A percentile compares a stretch with the other conserved stretches of the same genome.
phyloP scores from a whole-genome alignment of 2,797 vertebrate species.

The Lutjanus argentimaculatus region DNA sequence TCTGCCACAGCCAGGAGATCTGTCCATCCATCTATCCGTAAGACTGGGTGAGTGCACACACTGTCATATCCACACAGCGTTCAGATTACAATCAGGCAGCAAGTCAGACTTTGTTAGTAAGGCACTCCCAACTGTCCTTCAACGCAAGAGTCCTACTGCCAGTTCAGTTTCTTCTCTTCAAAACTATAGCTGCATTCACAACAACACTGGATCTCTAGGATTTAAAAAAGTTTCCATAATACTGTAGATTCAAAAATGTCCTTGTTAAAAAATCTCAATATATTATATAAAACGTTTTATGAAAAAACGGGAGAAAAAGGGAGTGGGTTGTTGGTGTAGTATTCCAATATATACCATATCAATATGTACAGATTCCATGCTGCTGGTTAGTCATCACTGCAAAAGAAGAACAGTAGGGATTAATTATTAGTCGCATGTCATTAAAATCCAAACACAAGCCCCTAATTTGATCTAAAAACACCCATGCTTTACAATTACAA shows the following conservation, averaged over 20 bases:
- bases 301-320: slow-evolving; percentile 71
- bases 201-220: slow-evolving; percentile 57
- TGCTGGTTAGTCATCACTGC: slow-evolving; percentile 93
- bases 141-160: slow-evolving; percentile 73
- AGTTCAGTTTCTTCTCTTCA: slow-evolving; percentile 57
- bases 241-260: slow-evolving; percentile 70
- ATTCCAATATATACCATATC: slow-evolving; percentile 91
- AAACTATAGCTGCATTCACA: slow-evolving; percentile 52
- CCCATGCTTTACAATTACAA: slow-evolving; percentile 45
- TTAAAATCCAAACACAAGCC: slow-evolving; percentile 22
- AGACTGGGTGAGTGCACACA: slow-evolving; percentile 58
- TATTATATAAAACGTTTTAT: slow-evolving; percentile 94
- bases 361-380: slow-evolving; percentile 92
- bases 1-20: slow-evolving; percentile 49
- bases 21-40: slow-evolving; percentile 52
- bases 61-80: slow-evolving; percentile 64
- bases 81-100: slow-evolving; percentile 64
- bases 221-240: slow-evolving; percentile 55
- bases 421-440: slow-evolving; percentile 55
- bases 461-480: background rate
- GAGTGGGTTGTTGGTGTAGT: slow-evolving; percentile 68
- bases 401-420: slow-evolving; percentile 82
- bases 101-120: slow-evolving; percentile 77
- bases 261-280: slow-evolving; percentile 88
- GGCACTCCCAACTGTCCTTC: slow-evolving; percentile 64